Conservation (phyloP, 35 echinoderm and acorn worm genomes). For the Lytechinus variegatus region DNA sequence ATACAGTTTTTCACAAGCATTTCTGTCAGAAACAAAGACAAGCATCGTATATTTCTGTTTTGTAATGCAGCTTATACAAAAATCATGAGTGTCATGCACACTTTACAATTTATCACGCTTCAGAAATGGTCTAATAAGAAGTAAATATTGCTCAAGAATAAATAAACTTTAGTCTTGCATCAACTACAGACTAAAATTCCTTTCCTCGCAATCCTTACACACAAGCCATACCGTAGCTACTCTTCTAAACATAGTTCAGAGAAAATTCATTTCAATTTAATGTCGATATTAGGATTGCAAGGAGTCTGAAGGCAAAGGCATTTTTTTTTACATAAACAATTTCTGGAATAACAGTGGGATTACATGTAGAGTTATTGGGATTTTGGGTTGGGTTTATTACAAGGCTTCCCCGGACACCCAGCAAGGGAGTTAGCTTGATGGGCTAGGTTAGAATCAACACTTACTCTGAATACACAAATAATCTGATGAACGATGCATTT, state of each 20-base stretch:
- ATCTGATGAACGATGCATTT: background rate
- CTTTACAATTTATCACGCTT: background rate
- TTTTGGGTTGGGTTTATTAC: background rate
- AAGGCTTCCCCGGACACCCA: background rate
- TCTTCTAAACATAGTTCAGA: background rate
- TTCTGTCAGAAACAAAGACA: background rate
- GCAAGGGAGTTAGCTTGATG: background rate
- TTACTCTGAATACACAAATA: conserved; percentile 17
- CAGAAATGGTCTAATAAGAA: background rate
- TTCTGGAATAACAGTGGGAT: background rate
- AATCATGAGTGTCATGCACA: background rate
- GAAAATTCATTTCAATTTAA: background rate
- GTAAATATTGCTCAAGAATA: background rate
- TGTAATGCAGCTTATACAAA: background rate
- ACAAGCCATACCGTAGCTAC: background rate
- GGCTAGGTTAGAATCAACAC: background rate
- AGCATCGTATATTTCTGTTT: background rate
- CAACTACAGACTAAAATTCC: too few species aligned
- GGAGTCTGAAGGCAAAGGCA: too few species aligned
- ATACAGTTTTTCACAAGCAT: background rate
- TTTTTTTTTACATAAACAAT: too few species aligned
- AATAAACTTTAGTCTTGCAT: background rate
- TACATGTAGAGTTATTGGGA: background rate
- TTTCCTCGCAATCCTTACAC: too few species aligned
- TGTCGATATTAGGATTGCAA: too few species aligned